Percentiles rank a stretch among this genome's conserved stretches.
Evolutionary conservation across 2,797 vertebrate genomes (phyloP).

Genomic region (Semotilus atromaculatus): DNA sequence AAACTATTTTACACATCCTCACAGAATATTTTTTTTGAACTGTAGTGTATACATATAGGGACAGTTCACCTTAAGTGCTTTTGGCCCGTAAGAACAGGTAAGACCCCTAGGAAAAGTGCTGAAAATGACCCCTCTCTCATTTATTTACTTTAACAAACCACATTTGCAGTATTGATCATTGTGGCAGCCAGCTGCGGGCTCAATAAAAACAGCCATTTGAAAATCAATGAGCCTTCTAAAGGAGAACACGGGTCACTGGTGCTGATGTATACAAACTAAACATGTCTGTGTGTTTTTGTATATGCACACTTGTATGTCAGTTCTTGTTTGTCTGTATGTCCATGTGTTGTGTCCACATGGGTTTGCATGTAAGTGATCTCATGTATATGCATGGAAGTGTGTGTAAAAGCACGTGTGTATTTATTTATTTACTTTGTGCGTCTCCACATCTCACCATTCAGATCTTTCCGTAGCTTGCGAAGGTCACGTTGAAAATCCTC

Average conservation of each 20-base stretch:
- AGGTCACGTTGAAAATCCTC: constrained; percentile 97
- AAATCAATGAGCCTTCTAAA: constrained; percentile 34
- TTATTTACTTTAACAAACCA: constrained; percentile 33
- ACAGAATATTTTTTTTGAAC: neutral
- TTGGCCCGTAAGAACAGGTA: neutral
- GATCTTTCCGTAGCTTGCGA: constrained; percentile 92
- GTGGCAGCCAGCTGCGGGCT: constrained; percentile 34
- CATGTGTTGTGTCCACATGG: constrained; percentile 4
- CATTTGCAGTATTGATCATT: constrained; percentile 43
- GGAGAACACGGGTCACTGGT: constrained; percentile 12
- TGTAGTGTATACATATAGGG: neutral
- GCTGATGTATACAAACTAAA: constrained; percentile 1
- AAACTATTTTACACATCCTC: neutral
- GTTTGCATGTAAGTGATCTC: neutral
- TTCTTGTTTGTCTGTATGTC: neutral
- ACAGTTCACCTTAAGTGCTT: constrained; percentile 9
- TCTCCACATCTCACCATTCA: constrained; percentile 82
- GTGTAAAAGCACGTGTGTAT: constrained; percentile 23
- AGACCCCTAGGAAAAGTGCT: neutral
- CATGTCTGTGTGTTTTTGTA: neutral
- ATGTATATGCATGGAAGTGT: constrained; percentile 24
- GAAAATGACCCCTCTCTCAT: neutral
- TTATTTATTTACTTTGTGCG: neutral
- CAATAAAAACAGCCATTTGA: constrained; percentile 38
- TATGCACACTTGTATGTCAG: constrained; percentile 8